Evolutionary conservation across 2,888 invertebrate genomes (phyloP).

Genomic region (Microctonus hyperodae): DNA sequence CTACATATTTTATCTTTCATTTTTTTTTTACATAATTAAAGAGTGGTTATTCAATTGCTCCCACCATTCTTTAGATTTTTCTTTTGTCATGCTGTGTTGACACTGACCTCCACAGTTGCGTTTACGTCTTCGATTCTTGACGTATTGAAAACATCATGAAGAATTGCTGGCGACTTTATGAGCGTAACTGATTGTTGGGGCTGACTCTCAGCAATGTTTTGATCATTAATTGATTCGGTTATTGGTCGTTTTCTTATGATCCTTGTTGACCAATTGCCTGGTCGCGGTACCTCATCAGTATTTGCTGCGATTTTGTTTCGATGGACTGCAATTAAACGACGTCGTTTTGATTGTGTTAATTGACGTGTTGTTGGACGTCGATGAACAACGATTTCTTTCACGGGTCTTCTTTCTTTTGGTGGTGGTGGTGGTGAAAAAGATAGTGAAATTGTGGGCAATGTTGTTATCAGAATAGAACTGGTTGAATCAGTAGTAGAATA

Average conservation of each 20-base stretch:
- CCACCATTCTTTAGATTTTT: slow-evolving; percentile 11
- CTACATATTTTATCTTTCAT: not conserved
- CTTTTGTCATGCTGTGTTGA: slow-evolving; percentile 26
- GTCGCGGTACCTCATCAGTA: not conserved
- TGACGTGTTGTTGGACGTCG: not conserved
- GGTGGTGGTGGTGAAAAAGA: not conserved
- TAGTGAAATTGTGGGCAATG: not conserved
- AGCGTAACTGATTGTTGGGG: slow-evolving; percentile 1
- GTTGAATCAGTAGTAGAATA: not conserved
- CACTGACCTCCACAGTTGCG: slow-evolving; percentile 40
- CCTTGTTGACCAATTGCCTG: not conserved
- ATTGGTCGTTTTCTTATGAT: slow-evolving; percentile 3
- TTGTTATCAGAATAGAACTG: not conserved
- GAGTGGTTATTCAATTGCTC: slow-evolving; percentile 24
- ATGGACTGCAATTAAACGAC: not conserved
- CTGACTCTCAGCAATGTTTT: slow-evolving; percentile 35
- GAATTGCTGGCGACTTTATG: not conserved
- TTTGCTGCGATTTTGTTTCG: not conserved
- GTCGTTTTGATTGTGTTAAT: not conserved
- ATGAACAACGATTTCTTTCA: not conserved
- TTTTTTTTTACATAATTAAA: slow-evolving; percentile 6
- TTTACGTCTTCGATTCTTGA: slow-evolving; percentile 23
- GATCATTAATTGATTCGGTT: slow-evolving; percentile 29
- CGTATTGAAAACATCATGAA: slow-evolving; percentile 9
- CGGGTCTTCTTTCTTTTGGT: not conserved